A percentile compares a stretch with the other conserved stretches of the same genome.
phyloP scores from a whole-genome alignment of 2,113 vertebrate species.

The Carettochelys insculpta region DNA sequence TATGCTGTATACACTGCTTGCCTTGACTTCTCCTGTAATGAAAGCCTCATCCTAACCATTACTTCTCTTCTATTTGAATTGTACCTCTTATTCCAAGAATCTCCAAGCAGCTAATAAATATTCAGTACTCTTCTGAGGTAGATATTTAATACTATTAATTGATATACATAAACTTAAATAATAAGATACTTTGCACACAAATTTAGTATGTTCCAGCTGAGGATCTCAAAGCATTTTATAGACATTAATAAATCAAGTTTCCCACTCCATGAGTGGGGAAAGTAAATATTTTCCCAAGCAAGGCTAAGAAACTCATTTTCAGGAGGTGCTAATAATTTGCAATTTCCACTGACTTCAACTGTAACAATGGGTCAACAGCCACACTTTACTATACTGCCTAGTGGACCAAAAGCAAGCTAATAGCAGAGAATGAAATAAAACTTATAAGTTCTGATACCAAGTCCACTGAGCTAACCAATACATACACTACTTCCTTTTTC shows the following conservation, averaged over 20 bases:
- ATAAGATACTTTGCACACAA: not conserved
- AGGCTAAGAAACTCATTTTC: not conserved
- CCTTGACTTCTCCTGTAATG: not conserved
- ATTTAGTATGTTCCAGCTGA: not conserved
- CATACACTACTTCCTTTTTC: not conserved
- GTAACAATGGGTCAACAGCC: not conserved
- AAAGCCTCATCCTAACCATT: not conserved
- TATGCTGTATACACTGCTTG: not conserved
- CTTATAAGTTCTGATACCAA: not conserved
- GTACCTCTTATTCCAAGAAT: not conserved
- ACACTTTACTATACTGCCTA: not conserved
- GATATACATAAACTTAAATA: not conserved
- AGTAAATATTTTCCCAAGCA: not conserved
- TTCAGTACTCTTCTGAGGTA: not conserved
- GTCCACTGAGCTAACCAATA: fast-evolving
- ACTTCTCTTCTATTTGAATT: not conserved
- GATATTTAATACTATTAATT: not conserved
- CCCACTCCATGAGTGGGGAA: not conserved
- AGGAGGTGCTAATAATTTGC: not conserved
- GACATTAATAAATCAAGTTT: not conserved
- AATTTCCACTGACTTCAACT: not conserved
- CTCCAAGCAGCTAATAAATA: not conserved
- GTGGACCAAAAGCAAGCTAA: not conserved
- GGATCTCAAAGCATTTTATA: not conserved
- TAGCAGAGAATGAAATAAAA: not conserved